Conservation (phyloP, 2,797 vertebrate species). For the Syngnathus rostellatus region DNA sequence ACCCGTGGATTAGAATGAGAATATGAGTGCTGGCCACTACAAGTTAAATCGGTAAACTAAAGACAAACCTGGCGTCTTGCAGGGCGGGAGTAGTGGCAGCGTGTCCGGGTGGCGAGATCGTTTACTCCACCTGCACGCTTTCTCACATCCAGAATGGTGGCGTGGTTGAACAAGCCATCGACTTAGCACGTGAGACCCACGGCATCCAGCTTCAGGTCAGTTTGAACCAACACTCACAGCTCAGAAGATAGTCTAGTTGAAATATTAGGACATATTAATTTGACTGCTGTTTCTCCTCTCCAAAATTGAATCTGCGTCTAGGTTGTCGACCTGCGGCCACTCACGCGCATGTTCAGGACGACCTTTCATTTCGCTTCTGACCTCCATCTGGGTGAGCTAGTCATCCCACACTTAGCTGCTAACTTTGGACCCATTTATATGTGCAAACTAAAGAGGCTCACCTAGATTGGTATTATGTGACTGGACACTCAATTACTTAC, state of each 20-base stretch:
- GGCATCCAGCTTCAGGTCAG: conserved; percentile 61
- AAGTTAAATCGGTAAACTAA: background rate
- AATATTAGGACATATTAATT: background rate
- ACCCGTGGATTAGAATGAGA: background rate
- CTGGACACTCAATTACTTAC: background rate
- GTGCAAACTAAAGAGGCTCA: conserved; percentile 77
- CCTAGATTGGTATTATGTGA: conserved; percentile 38
- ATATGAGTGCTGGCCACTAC: background rate
- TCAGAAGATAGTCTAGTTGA: background rate
- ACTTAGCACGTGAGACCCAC: conserved; percentile 67
- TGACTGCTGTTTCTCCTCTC: background rate
- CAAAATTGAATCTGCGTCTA: conserved; percentile 36
- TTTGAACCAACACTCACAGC: background rate
- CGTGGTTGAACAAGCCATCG: conserved; percentile 77
- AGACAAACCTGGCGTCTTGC: background rate
- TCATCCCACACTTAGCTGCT: conserved; percentile 83
- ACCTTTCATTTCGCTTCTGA: conserved; percentile 79
- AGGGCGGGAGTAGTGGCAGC: conserved; percentile 81
- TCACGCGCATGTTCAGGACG: conserved; percentile 70
- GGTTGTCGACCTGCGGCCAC: conserved; percentile 68
- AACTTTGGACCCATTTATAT: conserved; percentile 95
- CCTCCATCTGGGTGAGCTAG: conserved; percentile 79
- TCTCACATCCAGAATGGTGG: conserved; percentile 84
- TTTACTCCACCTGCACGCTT: conserved; percentile 90
- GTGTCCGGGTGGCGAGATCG: conserved; percentile 72